Evolutionary conservation across 2,888 invertebrate genomes (phyloP).

Genomic region (Tipula confusa): DNA sequence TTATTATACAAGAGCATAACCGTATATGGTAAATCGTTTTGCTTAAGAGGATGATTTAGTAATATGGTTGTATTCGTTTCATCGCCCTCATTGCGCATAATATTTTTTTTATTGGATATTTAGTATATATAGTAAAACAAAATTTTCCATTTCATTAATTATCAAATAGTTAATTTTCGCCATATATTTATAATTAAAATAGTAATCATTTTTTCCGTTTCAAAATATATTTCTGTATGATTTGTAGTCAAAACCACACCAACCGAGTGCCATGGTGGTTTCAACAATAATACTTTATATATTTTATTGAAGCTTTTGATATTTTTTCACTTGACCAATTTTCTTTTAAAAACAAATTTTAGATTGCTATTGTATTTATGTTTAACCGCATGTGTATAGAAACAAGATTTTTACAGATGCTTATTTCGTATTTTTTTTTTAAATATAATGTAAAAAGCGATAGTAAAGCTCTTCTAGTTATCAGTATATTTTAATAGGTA

Average conservation of each 20-base stretch:
- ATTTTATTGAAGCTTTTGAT: neutral
- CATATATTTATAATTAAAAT: neutral
- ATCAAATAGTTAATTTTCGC: neutral
- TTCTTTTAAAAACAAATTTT: neutral
- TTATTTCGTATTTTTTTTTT: neutral
- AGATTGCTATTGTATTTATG: neutral
- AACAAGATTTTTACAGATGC: neutral
- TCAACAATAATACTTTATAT: neutral
- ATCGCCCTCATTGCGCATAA: neutral
- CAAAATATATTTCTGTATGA: neutral
- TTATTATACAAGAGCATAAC: neutral
- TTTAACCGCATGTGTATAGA: neutral
- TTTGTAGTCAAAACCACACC: neutral
- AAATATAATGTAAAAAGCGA: neutral
- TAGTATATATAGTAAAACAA: neutral
- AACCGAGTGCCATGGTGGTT: neutral
- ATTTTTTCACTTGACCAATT: neutral
- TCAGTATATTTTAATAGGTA: neutral
- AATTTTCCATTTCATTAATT: neutral
- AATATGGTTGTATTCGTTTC: neutral
- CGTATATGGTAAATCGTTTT: neutral
- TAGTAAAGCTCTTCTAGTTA: neutral
- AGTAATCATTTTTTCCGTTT: neutral
- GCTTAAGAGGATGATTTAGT: neutral
- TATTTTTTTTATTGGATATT: too few relatives aligned